Evolutionary conservation across 2,888 invertebrate species (phyloP).

Genomic region (Lissonota sp.): DNA sequence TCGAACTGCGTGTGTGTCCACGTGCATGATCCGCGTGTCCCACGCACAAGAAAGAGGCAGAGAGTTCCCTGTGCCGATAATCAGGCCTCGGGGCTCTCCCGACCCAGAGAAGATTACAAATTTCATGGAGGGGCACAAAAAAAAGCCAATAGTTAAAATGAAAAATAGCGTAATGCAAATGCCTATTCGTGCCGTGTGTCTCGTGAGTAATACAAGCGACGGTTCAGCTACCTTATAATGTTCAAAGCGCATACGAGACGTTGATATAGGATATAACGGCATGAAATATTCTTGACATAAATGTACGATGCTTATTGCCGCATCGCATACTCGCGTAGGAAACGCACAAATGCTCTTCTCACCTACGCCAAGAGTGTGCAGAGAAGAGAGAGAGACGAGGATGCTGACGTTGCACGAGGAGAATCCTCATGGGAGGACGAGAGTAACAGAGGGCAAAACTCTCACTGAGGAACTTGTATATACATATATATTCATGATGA

Average conservation of each 20-base stretch:
- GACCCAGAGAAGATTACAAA: background rate
- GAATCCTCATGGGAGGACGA: conserved; percentile 22
- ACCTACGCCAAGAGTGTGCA: conserved; percentile 52
- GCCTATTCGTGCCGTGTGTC: background rate
- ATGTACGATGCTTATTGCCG: conserved; percentile 30
- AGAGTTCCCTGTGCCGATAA: conserved; percentile 15
- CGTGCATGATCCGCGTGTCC: conserved; percentile 44
- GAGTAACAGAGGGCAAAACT: conserved; percentile 30
- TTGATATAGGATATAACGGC: background rate
- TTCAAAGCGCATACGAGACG: background rate
- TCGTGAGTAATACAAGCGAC: background rate
- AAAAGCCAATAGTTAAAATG: background rate
- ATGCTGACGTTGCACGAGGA: conserved; percentile 29
- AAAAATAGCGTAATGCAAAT: conserved; percentile 11
- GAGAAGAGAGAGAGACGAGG: background rate
- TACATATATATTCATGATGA: conserved; percentile 54
- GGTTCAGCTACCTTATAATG: conserved; percentile 2
- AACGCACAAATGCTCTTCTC: conserved; percentile 49
- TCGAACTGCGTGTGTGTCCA: conserved; percentile 53
- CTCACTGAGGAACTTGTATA: background rate
- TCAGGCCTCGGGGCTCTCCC: conserved; percentile 26
- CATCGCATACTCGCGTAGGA: conserved; percentile 27
- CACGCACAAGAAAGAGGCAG: conserved; percentile 37
- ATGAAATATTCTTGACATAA: conserved; percentile 15
- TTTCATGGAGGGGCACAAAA: too few relatives aligned